Evolutionary conservation across 2,888 invertebrate species (phyloP).

Genomic region (Cephonodes hylas): DNA sequence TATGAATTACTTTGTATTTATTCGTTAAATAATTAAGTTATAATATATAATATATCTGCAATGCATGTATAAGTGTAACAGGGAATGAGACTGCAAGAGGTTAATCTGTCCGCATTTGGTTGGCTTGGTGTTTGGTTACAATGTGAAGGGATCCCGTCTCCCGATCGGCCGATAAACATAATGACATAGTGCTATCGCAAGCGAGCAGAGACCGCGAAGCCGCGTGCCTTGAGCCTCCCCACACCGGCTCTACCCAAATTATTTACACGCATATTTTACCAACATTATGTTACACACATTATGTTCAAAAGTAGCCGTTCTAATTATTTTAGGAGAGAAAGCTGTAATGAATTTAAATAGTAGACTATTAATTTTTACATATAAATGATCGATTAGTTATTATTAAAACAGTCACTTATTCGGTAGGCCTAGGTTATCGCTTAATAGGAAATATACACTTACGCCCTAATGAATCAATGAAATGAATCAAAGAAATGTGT

Average conservation of each 20-base stretch:
- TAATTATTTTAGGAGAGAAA: too few relatives aligned
- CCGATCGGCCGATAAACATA: constrained; percentile 41
- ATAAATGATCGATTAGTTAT: too few relatives aligned
- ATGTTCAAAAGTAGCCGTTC: too few relatives aligned
- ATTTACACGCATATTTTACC: background rate
- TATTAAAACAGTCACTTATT: too few relatives aligned
- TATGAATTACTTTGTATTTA: background rate
- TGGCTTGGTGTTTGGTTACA: constrained; percentile 14
- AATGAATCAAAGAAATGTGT: too few relatives aligned
- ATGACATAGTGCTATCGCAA: constrained; percentile 46
- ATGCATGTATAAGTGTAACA: background rate
- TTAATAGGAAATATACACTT: too few relatives aligned
- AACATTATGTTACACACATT: too few relatives aligned
- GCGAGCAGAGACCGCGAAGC: constrained; percentile 31
- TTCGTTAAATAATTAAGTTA: background rate
- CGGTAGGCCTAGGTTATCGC: too few relatives aligned
- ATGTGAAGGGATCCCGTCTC: constrained; percentile 22
- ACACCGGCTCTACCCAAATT: constrained; percentile 5
- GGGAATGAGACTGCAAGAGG: background rate
- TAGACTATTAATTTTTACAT: too few relatives aligned
- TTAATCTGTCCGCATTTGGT: constrained; percentile 17
- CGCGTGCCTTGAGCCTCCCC: background rate
- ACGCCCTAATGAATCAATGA: too few relatives aligned
- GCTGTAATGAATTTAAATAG: too few relatives aligned
- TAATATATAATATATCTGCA: background rate